Evolutionary conservation across 2,888 invertebrate species (phyloP).

Genomic region (Cantharis nigra): DNA sequence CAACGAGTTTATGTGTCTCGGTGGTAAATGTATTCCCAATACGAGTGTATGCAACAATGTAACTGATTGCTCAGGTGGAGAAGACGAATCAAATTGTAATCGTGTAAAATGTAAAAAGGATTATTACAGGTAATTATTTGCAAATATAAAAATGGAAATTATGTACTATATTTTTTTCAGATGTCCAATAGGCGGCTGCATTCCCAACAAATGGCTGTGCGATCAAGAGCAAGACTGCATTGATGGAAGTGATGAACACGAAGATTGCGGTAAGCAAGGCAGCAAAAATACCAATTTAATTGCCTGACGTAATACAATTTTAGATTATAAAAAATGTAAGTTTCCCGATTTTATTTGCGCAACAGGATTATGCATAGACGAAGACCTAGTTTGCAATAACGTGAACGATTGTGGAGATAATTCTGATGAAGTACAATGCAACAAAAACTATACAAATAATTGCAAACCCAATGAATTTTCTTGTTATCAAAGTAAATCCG

Average conservation of each 20-base stretch:
- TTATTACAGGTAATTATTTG: slow-evolving; percentile 51
- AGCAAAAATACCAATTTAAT: slow-evolving; percentile 6
- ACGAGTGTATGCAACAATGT: slow-evolving; percentile 59
- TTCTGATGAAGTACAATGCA: slow-evolving; percentile 61
- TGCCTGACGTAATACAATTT: slow-evolving; percentile 19
- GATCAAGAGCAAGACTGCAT: slow-evolving; percentile 75
- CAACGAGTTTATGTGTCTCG: slow-evolving; percentile 52
- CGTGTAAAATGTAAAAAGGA: slow-evolving; percentile 41
- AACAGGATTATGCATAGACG: slow-evolving; percentile 63
- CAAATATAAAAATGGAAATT: not conserved
- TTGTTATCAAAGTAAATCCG: slow-evolving; percentile 57
- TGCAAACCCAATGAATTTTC: slow-evolving; percentile 58
- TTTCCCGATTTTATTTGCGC: slow-evolving; percentile 55
- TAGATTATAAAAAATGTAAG: slow-evolving; percentile 48
- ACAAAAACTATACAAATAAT: slow-evolving; percentile 34
- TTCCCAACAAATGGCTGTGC: slow-evolving; percentile 70
- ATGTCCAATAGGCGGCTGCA: slow-evolving; percentile 72
- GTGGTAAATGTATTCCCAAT: slow-evolving; percentile 58
- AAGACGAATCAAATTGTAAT: slow-evolving; percentile 57
- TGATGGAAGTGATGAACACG: slow-evolving; percentile 76
- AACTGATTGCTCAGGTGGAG: slow-evolving; percentile 57
- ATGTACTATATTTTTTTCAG: slow-evolving; percentile 53
- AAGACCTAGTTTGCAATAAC: slow-evolving; percentile 61
- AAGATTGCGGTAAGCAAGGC: slow-evolving; percentile 58
- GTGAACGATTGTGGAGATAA: slow-evolving; percentile 63